Base-by-base conservation (phyloP, 2,797 vertebrate species). In the Malurus splendens region DNA sequence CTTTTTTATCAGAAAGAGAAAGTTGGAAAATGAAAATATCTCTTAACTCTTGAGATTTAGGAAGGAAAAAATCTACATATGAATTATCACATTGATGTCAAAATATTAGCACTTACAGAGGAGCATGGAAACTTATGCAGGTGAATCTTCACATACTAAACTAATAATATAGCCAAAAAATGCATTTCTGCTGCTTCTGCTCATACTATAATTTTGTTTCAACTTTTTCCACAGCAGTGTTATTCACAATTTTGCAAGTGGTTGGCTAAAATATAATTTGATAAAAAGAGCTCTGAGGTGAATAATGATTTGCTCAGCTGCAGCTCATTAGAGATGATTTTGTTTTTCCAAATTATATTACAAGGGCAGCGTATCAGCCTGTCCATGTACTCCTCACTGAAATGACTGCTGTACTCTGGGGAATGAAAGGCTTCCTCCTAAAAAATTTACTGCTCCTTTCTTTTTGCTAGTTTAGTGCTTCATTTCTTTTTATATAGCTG, bases 251-350 rank as follows among this genome's bases (percentile, higher is more conserved):
- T 91, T 93, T 91, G 80, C 73, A 86, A 88, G 56, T 83, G 73
- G 86, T 66, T 83, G 68, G 78, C 79, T 92, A 88, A 95, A 94
- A 94, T 93, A 83, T 93, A 94, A 95, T 95, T 93, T 90, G 92
- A 94, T 96, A 88, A 93, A 93, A 93, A 90, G 77, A 92, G 92
- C 79, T 94, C 82, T 85, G 90, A 93, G 92, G 92, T 95, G 95
- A 95, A 93, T 91, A 94, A 93, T 93, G 74, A 93, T 93, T 93
- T 94, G 66, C 92, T 96, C 92, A 95, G 94, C 92, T 95, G 90
- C 90, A 91, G 82, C 87, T 94, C 93, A 90, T 93, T 95, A 94
- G 68, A 92, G 80, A 90, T 82, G 51, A 94, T 95, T 95, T 95
- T 94, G 89, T 93, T 95, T 91, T 92, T 87, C 91, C 72, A 94